A percentile compares a stretch with the other conserved stretches of the same genome.
These are phyloP conservation scores for Nasonovia ribisnigri DNA, from an alignment of 2,888 invertebrate species.

Conservation along the genomic window DNA sequence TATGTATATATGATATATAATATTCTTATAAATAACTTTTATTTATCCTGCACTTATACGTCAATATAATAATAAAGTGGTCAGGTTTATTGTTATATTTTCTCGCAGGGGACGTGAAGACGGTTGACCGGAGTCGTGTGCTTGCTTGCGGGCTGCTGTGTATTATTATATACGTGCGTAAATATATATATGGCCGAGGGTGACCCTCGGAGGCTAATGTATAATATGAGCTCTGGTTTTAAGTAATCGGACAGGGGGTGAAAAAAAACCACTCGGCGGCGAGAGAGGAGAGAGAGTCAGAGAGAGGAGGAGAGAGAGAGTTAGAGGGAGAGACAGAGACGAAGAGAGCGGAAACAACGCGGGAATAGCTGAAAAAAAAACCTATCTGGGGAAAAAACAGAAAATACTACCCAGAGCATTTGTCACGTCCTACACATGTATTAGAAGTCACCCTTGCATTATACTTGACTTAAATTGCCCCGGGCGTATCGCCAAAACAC, in stretches of 20 bases:
- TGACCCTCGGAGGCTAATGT: constrained; percentile 61
- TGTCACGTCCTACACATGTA: constrained; percentile 65
- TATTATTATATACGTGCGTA: background rate
- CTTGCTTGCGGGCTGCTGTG: background rate
- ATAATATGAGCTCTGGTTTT: constrained; percentile 62
- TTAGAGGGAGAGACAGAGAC: background rate
- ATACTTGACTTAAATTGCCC: constrained; percentile 65
- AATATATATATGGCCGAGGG: background rate
- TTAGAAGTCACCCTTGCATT: constrained; percentile 65
- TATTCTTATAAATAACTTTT: background rate
- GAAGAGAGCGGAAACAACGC: background rate
- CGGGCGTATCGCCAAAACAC: constrained; percentile 65
- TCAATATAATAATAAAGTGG: background rate
- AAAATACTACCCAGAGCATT: constrained; percentile 63
- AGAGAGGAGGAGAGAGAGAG: background rate
- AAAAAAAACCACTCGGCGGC: background rate
- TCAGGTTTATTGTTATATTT: constrained; percentile 20
- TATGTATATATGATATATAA: no score
- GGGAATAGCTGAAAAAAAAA: background rate
- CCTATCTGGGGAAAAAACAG: constrained; percentile 49
- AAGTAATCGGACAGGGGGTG: constrained; percentile 16
- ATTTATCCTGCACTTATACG: background rate
- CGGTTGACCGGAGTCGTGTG: constrained; percentile 47
- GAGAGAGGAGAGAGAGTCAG: background rate
- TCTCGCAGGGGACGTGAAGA: background rate